A percentile compares a stretch with the other conserved stretches of the same genome.
Conservation (phyloP, 2,888 invertebrate genomes). For the Aphelenchoides bicaudatus region DNA sequence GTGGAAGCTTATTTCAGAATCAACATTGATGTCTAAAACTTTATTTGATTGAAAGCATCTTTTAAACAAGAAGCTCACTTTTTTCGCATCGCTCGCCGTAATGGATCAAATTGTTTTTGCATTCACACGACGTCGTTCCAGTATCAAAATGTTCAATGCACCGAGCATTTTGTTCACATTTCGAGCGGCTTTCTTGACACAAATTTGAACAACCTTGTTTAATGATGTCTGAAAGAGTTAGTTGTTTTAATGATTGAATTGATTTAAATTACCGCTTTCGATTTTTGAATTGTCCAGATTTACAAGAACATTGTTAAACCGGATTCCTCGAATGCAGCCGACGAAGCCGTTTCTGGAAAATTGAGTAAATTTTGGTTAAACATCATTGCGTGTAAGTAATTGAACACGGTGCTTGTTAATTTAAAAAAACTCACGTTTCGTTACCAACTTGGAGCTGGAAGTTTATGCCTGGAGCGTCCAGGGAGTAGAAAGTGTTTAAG, state of each 20-base stretch:
- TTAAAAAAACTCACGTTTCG: neutral
- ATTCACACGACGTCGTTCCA: slow-evolving; percentile 39
- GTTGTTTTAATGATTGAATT: too few relatives aligned
- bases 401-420: too few relatives aligned
- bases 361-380: neutral
- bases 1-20: slow-evolving; percentile 49
- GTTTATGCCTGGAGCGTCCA: neutral
- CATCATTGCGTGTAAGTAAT: too few relatives aligned
- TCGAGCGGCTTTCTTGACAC: slow-evolving; percentile 19
- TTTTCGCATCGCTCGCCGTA: slow-evolving; percentile 47
- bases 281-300: slow-evolving; percentile 14
- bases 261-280: neutral
- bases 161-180: slow-evolving; percentile 28
- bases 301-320: slow-evolving; percentile 32
- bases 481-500: slow-evolving; percentile 15
- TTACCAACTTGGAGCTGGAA: slow-evolving; percentile 1
- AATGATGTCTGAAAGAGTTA: neutral
- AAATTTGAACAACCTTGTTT: slow-evolving; percentile 29
- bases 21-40: slow-evolving; percentile 43
- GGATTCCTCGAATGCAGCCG: slow-evolving; percentile 45
- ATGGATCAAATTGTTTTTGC: slow-evolving; percentile 48
- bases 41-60: neutral
- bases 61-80: slow-evolving; percentile 31
- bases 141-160: slow-evolving; percentile 46
- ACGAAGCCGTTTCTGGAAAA: slow-evolving; percentile 33